Base-by-base conservation (phyloP, 2,888 invertebrate species). In the Dryomyza anilis region DNA sequence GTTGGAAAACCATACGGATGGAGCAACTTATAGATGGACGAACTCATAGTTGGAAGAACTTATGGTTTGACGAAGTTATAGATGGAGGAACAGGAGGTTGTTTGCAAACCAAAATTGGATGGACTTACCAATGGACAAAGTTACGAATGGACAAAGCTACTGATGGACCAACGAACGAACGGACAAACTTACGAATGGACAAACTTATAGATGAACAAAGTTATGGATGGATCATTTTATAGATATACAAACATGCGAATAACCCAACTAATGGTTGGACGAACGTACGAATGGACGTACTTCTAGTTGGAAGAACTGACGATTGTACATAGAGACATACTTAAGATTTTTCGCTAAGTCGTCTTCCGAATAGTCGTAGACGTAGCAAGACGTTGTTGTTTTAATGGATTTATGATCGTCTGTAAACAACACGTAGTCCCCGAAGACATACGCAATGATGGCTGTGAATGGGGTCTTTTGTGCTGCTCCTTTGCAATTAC, bases 341-440 rank as follows among this genome's bases (percentile, higher is more conserved):
- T n/a, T n/a, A n/a, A n/a, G n/a, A n/a, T n/a, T n/a, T n/a, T n/a
- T n/a, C n/a, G n/a, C n/a, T n/a, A n/a, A n/a, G n/a, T n/a, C n/a
- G n/a, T n/a, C n/a, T n/a, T n/a, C n/a, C n/a, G n/a, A n/a, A n/a
- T n/a, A n/a, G n/a, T n/a, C n/a, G n/a, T n/a, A n/a, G n/a, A n/a
- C n/a, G n/a, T n/a, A n/a, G n/a, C n/a, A n/a, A n/a, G n/a, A n/a
- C n/a, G n/a, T n/a, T n/a, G n/a, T n/a, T n/a, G n/a, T n/a, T n/a
- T n/a, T n/a, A n/a, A n/a, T 59, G 48, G 59, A 59, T 59, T 59
- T 59, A 59, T 48, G 48, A 48, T 33, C 48, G 48, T 48, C 23
- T 29, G 25, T n/a, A 43, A 43, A 43, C 27, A 16, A 57, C 53
- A 23, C 53, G 53, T 14, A 30, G 53, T 48, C 23, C 23, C n/a